phyloP scores from a whole-genome alignment of 2,113 vertebrate species.

The Vimba vimba region DNA sequence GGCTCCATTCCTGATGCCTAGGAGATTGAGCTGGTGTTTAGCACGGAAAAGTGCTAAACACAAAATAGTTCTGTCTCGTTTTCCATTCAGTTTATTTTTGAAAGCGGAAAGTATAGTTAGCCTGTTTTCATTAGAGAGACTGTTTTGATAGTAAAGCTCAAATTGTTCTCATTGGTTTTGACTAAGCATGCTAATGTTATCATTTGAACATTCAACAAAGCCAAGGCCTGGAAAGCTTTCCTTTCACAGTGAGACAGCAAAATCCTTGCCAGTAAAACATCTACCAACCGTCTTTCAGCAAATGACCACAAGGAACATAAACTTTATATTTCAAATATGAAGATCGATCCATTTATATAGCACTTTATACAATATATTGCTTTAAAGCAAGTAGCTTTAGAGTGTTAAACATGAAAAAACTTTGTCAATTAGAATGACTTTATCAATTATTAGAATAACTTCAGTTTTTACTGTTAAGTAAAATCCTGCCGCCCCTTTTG shows the following conservation, averaged over 20 bases:
- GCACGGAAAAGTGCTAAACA: not conserved
- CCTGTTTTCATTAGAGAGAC: not conserved
- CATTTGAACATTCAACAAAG: conserved; percentile 13
- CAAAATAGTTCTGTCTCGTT: conserved; percentile 8
- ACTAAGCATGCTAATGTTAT: conserved; percentile 42
- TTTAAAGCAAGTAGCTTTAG: no score
- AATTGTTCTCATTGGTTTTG: not conserved
- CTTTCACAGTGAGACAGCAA: not conserved
- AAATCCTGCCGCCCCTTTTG: no score
- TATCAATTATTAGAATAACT: no score
- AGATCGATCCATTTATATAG: not conserved
- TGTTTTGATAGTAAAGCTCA: conserved; percentile 17
- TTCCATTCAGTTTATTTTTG: not conserved
- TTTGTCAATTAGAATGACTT: no score
- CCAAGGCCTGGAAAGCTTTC: not conserved
- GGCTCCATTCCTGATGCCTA: not conserved
- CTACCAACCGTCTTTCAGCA: not conserved
- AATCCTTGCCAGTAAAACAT: not conserved
- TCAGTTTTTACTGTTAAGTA: no score
- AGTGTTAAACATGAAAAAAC: no score
- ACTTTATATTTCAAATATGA: not conserved
- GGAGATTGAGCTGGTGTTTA: conserved; percentile 7
- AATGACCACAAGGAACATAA: not conserved
- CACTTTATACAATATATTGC: no score
- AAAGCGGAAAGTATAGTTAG: not conserved